phyloP scores from a whole-genome alignment of 2,113 vertebrate species.

The Antidorcas marsupialis region DNA sequence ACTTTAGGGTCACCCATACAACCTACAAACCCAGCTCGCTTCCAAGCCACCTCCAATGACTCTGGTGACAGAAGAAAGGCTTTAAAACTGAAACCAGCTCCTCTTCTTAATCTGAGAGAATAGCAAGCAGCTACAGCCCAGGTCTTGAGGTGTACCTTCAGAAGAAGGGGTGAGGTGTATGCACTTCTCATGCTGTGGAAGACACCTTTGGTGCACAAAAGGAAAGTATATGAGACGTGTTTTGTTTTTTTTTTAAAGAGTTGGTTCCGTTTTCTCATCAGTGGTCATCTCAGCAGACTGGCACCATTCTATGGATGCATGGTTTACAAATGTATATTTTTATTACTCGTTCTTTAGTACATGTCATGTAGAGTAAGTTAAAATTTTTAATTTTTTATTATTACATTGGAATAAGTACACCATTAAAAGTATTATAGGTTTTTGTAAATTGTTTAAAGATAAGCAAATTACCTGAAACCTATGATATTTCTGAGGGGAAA shows the following conservation, averaged over 20 bases:
- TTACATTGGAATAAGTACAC: background rate
- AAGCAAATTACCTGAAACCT: background rate
- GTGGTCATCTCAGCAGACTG: background rate
- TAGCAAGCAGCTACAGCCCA: background rate
- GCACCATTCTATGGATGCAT: background rate
- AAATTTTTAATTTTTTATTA: background rate
- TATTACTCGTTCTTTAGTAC: background rate
- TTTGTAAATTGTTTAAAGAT: background rate
- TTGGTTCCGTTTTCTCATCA: too few species aligned
- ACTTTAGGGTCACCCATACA: accelerated
- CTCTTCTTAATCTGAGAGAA: background rate
- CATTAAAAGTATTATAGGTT: background rate
- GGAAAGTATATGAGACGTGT: accelerated
- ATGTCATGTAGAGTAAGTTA: background rate
- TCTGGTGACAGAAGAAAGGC: background rate
- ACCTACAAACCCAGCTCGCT: background rate
- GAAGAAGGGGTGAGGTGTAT: background rate
- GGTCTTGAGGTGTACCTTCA: too few species aligned
- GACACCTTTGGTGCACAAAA: background rate
- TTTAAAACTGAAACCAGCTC: background rate
- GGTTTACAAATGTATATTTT: background rate
- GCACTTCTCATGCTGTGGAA: accelerated
- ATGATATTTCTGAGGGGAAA: background rate
- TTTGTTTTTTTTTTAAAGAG: background rate
- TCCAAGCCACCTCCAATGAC: background rate